Conservation (phyloP, 1,140 invertebrate genomes). For the Caenorhabditis remanei region DNA sequence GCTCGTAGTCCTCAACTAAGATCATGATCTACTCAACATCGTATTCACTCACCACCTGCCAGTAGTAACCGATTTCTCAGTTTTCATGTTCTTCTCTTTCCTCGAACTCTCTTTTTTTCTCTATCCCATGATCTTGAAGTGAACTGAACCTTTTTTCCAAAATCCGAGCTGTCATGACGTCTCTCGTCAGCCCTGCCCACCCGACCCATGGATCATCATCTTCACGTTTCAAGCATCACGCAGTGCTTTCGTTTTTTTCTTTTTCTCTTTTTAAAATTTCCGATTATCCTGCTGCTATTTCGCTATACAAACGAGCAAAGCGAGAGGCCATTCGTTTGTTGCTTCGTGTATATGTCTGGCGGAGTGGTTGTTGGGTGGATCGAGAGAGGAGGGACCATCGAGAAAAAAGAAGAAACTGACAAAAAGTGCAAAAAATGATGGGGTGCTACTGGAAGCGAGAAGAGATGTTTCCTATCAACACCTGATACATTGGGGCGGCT, state of each 20-base stretch:
- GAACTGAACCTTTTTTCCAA: constrained; percentile 42
- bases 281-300: constrained; percentile 25
- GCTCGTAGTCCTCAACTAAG: too few species aligned
- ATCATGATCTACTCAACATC: too few species aligned
- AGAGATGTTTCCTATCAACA: constrained; percentile 54
- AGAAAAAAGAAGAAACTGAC: constrained; percentile 44
- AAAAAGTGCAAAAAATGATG: constrained; percentile 56
- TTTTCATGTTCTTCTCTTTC: constrained; percentile 35
- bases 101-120: background rate
- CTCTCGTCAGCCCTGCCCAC: constrained; percentile 35
- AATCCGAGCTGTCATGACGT: constrained; percentile 41
- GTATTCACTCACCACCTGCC: too few species aligned
- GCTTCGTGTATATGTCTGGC: constrained; percentile 50
- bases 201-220: constrained; percentile 25
- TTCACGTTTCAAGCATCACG: constrained; percentile 52
- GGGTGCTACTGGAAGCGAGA: background rate
- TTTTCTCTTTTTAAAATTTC: constrained; percentile 29
- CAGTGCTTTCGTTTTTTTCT: background rate
- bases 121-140: constrained; percentile 43
- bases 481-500: background rate
- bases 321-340: constrained; percentile 42
- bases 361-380: constrained; percentile 23
- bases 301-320: constrained; percentile 23
- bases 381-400: constrained; percentile 6
- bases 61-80: background rate